A percentile compares a stretch with the other conserved stretches of the same genome.
These are phyloP conservation scores for Xylota segnis DNA, from an alignment of 2,888 invertebrate species.

Conservation along the genomic window DNA sequence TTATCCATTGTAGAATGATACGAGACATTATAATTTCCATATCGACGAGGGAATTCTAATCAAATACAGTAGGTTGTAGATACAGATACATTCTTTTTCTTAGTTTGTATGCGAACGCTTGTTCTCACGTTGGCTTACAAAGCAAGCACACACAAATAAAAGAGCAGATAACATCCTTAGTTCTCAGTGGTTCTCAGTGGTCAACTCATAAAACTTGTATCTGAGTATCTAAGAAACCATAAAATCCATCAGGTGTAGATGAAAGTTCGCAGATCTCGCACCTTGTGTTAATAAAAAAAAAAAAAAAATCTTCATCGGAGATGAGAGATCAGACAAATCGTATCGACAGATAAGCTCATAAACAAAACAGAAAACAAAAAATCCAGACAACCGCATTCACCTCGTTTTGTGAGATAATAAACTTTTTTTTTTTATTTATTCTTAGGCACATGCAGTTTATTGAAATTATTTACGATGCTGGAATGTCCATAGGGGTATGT, in stretches of 20 bases:
- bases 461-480: neutral
- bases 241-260: constrained; percentile 53
- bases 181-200: constrained; percentile 15
- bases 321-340: constrained; percentile 40
- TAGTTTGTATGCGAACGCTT: neutral
- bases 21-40: constrained; percentile 7
- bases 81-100: neutral
- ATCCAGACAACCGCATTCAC: constrained; percentile 22
- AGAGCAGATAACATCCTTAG: constrained; percentile 1
- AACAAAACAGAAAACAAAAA: constrained; percentile 3
- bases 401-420: constrained; percentile 38
- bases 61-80: constrained; percentile 29
- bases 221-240: constrained; percentile 28
- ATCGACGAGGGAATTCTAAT: constrained; percentile 16
- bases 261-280: constrained; percentile 59
- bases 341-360: constrained; percentile 43
- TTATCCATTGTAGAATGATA: neutral
- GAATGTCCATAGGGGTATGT: neutral
- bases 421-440: constrained; percentile 18
- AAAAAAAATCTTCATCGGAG: constrained; percentile 30
- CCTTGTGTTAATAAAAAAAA: constrained; percentile 41
- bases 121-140: constrained; percentile 18
- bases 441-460: constrained; percentile 9
- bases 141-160: neutral
- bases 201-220: constrained; percentile 44